A percentile compares a stretch with the other conserved stretches of the same genome.
Conservation (phyloP, 2,888 invertebrate genomes). For the Microctonus hyperodae region DNA sequence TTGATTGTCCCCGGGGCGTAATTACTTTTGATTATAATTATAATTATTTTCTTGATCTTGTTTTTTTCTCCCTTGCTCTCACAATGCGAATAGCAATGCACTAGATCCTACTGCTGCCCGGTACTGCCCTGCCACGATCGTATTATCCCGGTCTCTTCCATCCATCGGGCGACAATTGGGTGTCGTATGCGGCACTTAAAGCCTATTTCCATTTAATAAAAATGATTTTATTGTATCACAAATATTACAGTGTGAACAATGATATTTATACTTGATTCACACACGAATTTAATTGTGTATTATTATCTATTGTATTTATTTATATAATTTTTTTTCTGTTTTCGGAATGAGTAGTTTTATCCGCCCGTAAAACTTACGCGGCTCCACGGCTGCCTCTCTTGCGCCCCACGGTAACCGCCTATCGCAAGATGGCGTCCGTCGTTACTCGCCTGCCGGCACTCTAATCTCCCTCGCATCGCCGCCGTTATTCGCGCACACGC, state of each 20-base stretch:
- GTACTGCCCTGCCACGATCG: constrained; percentile 34
- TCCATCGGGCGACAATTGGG: constrained; percentile 33
- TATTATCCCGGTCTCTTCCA: constrained; percentile 35
- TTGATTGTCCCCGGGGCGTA: too few species aligned
- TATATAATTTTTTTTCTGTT: background rate
- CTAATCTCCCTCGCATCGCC: constrained; percentile 32
- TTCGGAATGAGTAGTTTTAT: background rate
- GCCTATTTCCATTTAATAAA: background rate
- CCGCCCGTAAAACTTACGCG: constrained; percentile 36
- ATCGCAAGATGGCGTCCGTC: constrained; percentile 74
- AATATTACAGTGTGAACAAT: background rate
- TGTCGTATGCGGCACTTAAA: background rate
- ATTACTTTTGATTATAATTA: background rate
- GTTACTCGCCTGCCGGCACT: constrained; percentile 40
- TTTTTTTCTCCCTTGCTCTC: constrained; percentile 24
- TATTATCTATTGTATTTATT: background rate
- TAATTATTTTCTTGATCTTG: constrained; percentile 3
- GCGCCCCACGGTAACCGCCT: constrained; percentile 72
- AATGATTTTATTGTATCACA: background rate
- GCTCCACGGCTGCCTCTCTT: constrained; percentile 39
- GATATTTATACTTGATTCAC: background rate
- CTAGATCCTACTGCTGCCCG: constrained; percentile 35
- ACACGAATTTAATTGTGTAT: background rate
- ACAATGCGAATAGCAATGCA: constrained; percentile 31
- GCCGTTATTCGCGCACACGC: constrained; percentile 21